Percentiles rank a stretch among this genome's conserved stretches.
phyloP scores from a whole-genome alignment of 53 echinoderm and acorn worm species.

The Luidia sarsii region DNA sequence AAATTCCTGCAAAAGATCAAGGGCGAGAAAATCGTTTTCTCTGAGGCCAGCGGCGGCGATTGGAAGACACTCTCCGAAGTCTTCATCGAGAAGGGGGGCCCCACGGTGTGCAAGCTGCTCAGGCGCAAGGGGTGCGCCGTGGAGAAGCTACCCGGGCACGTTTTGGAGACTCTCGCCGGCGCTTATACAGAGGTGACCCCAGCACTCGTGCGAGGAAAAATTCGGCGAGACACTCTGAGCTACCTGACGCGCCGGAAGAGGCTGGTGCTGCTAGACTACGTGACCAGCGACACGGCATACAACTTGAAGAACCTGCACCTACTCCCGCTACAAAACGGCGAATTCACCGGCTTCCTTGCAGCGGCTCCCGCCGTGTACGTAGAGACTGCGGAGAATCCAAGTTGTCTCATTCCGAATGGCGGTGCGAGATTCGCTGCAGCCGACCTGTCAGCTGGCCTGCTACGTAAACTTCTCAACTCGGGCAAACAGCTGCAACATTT shows the following conservation, averaged over 20 bases:
- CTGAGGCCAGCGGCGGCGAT: slow-evolving; percentile 21
- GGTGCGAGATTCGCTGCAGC: slow-evolving; percentile 26
- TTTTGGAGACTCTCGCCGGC: slow-evolving; percentile 21
- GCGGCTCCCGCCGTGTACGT: slow-evolving; percentile 12
- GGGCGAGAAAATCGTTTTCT: slow-evolving; percentile 52
- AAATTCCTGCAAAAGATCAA: slow-evolving; percentile 30
- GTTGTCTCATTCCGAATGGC: slow-evolving; percentile 41
- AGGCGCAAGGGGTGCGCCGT: slow-evolving; percentile 3
- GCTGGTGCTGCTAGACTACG: slow-evolving; percentile 37
- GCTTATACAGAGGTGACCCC: slow-evolving; percentile 36
- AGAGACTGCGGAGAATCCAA: slow-evolving; percentile 1
- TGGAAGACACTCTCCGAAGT: slow-evolving; percentile 60
- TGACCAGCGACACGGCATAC: slow-evolving; percentile 21
- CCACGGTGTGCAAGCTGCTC: slow-evolving; percentile 15
- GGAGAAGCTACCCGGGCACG: slow-evolving; percentile 29
- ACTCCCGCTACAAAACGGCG: slow-evolving; percentile 47
- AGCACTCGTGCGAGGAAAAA: slow-evolving; percentile 9
- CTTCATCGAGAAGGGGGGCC: not conserved
- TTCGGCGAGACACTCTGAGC: slow-evolving; percentile 27
- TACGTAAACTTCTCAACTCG: no score
- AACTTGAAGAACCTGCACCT: slow-evolving; percentile 40
- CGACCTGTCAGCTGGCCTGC: slow-evolving; percentile 1
- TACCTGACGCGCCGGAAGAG: slow-evolving; percentile 16
- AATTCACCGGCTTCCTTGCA: slow-evolving; percentile 17
- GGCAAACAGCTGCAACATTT: no score